phyloP scores from a whole-genome alignment of 2,797 vertebrate genomes.

The Denticeps clupeoides region DNA sequence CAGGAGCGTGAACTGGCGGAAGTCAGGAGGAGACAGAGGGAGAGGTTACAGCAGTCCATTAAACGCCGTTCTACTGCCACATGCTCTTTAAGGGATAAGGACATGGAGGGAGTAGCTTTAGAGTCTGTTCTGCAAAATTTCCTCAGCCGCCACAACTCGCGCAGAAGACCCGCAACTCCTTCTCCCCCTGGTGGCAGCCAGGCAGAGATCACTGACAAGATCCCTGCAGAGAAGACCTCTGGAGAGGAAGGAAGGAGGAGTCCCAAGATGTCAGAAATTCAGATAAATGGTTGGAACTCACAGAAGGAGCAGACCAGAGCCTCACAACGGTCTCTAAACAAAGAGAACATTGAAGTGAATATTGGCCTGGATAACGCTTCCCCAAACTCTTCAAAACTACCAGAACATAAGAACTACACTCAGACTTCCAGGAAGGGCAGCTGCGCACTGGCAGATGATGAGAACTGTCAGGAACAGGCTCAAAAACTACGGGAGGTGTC shows the following conservation, averaged over 20 bases:
- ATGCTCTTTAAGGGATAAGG: conserved; percentile 62
- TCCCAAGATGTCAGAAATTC: not conserved
- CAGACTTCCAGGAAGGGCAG: too few relatives aligned
- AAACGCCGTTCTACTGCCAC: conserved; percentile 66
- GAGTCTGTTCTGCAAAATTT: conserved; percentile 55
- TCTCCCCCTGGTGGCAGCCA: conserved; percentile 35
- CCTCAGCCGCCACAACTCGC: conserved; percentile 26
- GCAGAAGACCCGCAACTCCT: conserved; percentile 35
- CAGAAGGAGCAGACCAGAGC: conserved; percentile 13
- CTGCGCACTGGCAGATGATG: conserved; percentile 29
- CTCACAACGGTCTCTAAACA: not conserved
- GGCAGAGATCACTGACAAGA: conserved; percentile 37
- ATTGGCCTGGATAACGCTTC: not conserved
- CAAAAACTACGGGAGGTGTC: conserved; percentile 58
- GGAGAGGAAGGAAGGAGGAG: not conserved
- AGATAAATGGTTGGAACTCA: not conserved
- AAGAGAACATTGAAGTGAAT: conserved; percentile 9
- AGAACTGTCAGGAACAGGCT: conserved; percentile 57
- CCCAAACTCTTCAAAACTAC: not conserved
- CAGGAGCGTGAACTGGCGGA: conserved; percentile 46
- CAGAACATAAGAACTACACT: not conserved
- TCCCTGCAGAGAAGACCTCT: not conserved
- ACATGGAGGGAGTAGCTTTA: conserved; percentile 53
- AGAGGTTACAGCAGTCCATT: conserved; percentile 35
- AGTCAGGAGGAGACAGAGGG: conserved; percentile 48